A percentile compares a stretch with the other conserved stretches of the same genome.
These are phyloP conservation scores for Chiloscyllium plagiosum DNA, from an alignment of 2,113 vertebrate genomes.

Conservation along the genomic window DNA sequence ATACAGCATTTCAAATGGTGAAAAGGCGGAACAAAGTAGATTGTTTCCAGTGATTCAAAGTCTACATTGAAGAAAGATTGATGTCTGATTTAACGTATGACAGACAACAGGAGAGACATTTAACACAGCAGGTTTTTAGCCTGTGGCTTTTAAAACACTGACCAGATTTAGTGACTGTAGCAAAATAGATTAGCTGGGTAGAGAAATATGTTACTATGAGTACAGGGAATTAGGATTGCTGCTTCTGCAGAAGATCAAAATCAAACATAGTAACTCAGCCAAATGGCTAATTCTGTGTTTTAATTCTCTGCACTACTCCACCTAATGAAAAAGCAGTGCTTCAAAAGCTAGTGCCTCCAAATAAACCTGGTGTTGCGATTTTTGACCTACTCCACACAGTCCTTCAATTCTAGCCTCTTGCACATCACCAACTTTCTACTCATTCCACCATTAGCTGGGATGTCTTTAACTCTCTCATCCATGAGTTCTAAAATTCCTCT, in stretches of 20 bases:
- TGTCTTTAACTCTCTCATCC: no score
- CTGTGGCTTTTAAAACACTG: not conserved
- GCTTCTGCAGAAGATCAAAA: not conserved
- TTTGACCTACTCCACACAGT: no score
- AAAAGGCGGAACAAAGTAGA: not conserved
- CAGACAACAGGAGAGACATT: not conserved
- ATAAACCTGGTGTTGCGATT: no score
- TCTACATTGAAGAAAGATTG: not conserved
- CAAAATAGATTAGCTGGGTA: not conserved
- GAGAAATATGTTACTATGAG: not conserved
- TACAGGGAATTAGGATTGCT: not conserved
- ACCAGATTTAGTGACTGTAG: not conserved
- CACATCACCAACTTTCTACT: no score
- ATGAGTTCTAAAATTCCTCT: no score
- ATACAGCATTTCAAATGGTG: not conserved
- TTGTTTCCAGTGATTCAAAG: not conserved
- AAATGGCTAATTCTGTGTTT: not conserved
- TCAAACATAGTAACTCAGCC: not conserved
- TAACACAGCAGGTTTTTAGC: not conserved
- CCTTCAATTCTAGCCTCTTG: no score
- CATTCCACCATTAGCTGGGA: no score
- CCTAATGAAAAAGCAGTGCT: no score
- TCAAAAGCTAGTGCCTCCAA: no score
- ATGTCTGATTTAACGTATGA: not conserved
- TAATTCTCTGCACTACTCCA: not conserved